Percentiles rank a stretch among this genome's conserved stretches.
Evolutionary conservation across 2,797 vertebrate species (phyloP).

Genomic region (Molossus alvarezi): DNA sequence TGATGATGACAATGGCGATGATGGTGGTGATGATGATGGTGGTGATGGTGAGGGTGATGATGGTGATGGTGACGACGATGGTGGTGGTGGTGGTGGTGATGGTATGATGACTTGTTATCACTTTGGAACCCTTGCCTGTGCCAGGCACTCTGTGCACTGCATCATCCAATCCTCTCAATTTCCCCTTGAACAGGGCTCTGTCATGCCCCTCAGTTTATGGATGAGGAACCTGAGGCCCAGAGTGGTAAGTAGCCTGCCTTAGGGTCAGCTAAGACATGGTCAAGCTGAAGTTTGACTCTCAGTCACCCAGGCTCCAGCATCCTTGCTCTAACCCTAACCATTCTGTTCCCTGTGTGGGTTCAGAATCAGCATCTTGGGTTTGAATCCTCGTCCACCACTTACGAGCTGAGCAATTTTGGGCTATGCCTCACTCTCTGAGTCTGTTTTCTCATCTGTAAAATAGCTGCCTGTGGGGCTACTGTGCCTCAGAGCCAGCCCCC

Average conservation of each 20-base stretch:
- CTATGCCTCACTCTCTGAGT: neutral
- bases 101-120: too few species aligned
- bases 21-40: neutral
- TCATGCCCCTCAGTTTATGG: neutral
- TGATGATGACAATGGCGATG: neutral
- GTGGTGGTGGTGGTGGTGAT: neutral
- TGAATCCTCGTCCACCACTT: neutral
- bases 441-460: neutral
- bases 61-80: neutral
- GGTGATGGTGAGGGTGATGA: neutral
- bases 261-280: neutral
- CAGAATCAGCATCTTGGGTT: neutral
- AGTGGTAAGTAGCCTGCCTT: neutral
- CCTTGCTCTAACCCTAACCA: neutral
- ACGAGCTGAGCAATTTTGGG: neutral
- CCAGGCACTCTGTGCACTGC: rapidly evolving
- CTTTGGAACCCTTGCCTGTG: neutral
- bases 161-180: neutral
- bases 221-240: neutral
- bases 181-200: neutral
- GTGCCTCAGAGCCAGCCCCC: neutral
- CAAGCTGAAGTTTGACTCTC: neutral
- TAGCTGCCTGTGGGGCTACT: neutral
- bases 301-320: neutral
- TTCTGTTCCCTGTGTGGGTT: neutral